Conservation (phyloP, 1,140 invertebrate species). For the Lysiphlebus fabarum region DNA sequence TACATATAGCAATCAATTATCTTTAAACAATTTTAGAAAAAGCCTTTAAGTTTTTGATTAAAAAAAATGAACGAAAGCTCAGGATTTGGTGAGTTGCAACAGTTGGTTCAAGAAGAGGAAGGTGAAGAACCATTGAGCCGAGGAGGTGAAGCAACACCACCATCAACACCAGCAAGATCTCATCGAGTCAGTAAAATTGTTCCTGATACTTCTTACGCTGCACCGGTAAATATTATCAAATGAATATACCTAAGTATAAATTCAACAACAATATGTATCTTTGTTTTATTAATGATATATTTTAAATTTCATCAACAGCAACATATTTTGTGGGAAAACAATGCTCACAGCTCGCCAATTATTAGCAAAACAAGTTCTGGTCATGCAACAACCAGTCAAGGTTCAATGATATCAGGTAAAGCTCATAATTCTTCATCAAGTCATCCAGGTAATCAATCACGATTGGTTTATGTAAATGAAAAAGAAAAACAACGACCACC, state of each 20-base stretch:
- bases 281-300: no score
- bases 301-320: conserved; percentile 29
- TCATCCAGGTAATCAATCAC: conserved; percentile 49
- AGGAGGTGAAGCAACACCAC: conserved; percentile 45
- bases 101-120: conserved; percentile 50
- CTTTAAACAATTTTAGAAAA: no score
- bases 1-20: no score
- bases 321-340: conserved; percentile 47
- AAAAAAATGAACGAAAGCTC: conserved; percentile 43
- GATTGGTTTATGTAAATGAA: conserved; percentile 60
- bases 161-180: conserved; percentile 43
- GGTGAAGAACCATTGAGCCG: conserved; percentile 43
- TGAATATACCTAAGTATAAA: neutral
- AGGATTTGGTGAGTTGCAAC: conserved; percentile 45
- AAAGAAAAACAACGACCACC: conserved; percentile 50
- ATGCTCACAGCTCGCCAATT: conserved; percentile 44
- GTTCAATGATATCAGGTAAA: conserved; percentile 47
- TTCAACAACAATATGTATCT: no score
- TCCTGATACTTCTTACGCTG: conserved; percentile 30
- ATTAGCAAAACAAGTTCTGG: conserved; percentile 52
- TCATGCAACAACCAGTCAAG: conserved; percentile 49
- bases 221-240: conserved; percentile 31
- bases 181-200: conserved; percentile 37
- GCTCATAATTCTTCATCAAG: conserved; percentile 41
- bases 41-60: neutral